Percentiles rank a stretch among this genome's conserved stretches.
These are phyloP conservation scores for Deroplatys truncata DNA, from an alignment of 2,888 invertebrate genomes.

Conservation along the genomic window DNA sequence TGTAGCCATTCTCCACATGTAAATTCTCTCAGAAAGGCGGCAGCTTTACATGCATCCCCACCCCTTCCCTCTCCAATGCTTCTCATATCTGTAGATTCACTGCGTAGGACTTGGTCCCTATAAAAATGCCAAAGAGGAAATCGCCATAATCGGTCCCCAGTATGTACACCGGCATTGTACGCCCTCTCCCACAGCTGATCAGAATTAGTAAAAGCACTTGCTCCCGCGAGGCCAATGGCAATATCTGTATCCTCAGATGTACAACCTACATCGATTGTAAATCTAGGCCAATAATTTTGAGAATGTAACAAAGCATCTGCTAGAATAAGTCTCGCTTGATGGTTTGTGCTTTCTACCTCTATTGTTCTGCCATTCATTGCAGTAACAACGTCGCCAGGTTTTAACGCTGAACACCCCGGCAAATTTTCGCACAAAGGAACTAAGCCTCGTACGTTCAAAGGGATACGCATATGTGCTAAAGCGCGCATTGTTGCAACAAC, in stretches of 20 bases:
- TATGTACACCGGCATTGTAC: conserved; percentile 52
- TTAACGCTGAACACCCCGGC: conserved; percentile 61
- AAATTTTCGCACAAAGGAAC: conserved; percentile 67
- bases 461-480: conserved; percentile 52
- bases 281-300: conserved; percentile 53
- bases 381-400: conserved; percentile 67
- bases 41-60: conserved; percentile 68
- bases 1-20: conserved; percentile 63
- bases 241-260: conserved; percentile 59
- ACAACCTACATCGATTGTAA: conserved; percentile 64
- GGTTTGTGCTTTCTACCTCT: conserved; percentile 66
- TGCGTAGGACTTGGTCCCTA: conserved; percentile 46
- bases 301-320: conserved; percentile 68
- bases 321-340: conserved; percentile 63
- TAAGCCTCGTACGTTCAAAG: conserved; percentile 57
- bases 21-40: conserved; percentile 70
- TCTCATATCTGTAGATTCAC: conserved; percentile 57
- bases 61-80: conserved; percentile 57
- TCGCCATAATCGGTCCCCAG: conserved; percentile 69
- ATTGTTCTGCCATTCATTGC: conserved; percentile 70
- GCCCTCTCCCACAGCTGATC: conserved; percentile 51
- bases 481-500: conserved; percentile 56
- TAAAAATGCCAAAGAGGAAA: conserved; percentile 65
- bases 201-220: conserved; percentile 62
- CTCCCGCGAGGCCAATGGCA: conserved; percentile 56